phyloP scores from a whole-genome alignment of 2,113 vertebrate species.

The Andinoacara biseriatus region DNA sequence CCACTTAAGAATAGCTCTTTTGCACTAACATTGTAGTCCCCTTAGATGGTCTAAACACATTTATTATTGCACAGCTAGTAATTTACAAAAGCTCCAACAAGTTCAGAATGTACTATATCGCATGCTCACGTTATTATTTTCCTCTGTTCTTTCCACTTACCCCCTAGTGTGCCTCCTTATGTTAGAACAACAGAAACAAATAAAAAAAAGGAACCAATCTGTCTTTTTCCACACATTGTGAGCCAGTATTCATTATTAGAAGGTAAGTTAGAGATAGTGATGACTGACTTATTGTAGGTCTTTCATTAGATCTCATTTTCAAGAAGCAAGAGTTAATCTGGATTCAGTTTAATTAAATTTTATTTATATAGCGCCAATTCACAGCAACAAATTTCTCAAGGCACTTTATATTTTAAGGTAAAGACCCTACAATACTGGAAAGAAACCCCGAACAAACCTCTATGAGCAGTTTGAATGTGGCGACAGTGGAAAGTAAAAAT shows the following conservation, averaged over 20 bases:
- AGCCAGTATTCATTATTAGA: neutral
- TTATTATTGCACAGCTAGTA: conserved; percentile 28
- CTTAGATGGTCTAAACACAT: conserved; percentile 39
- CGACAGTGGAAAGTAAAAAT: too few relatives aligned
- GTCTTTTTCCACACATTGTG: neutral
- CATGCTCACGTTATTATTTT: conserved; percentile 22
- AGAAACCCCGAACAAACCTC: too few relatives aligned
- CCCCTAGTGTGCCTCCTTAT: neutral
- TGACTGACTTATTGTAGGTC: too few relatives aligned
- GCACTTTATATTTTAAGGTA: too few relatives aligned
- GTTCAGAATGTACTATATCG: conserved; percentile 35
- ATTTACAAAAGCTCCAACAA: conserved; percentile 35
- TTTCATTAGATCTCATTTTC: too few relatives aligned
- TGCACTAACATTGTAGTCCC: conserved; percentile 48
- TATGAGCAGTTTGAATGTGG: too few relatives aligned
- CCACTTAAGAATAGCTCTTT: conserved; percentile 50
- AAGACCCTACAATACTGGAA: too few relatives aligned
- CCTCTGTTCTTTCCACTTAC: neutral
- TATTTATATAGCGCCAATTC: too few relatives aligned
- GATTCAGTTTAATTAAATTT: too few relatives aligned
- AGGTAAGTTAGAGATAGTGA: neutral
- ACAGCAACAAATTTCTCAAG: too few relatives aligned
- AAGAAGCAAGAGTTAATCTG: neutral
- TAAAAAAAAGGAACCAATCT: neutral
- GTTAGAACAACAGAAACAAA: neutral